Base-by-base conservation (phyloP, 2,888 invertebrate species). In the Saturnia pavonia region DNA sequence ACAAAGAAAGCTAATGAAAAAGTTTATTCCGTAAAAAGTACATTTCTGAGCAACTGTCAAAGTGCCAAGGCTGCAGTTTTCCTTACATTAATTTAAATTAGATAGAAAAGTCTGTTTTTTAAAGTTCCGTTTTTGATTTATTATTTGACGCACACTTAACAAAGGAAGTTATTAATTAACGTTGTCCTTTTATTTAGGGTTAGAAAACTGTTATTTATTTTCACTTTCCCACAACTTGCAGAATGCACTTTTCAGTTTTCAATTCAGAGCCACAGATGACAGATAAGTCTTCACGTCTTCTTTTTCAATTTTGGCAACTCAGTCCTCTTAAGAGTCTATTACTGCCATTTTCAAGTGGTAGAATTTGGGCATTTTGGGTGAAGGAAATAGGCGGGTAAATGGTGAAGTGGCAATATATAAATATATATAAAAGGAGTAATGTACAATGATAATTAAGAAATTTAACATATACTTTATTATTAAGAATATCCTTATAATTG, bases 11-110 rank as follows among this genome's bases (percentile, higher is more conserved):
- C 25, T 69, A 72, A 8, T 42, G 67, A 70, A 69, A 71, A 70
- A 67, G 67, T 69, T 70, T 70, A 70, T 79, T 78, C 71, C 71
- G 74, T 51, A 66, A 74, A 74, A 70, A 73, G 68, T 74, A 72
- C 72, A 74, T 73, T 69, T 74, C 73, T 72, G 72, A 63, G 51
- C 63, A 79, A 75, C 83, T 85, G 85, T 84, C 86, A 86, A 81
- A 80, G 67, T 78, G 72, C 74, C 80, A 79, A 82, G 79, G 82
- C 77, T 81, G 75, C 76, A 82, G 74, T 73, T 78, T 72, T 70
- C n/a, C n/a, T n/a, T n/a, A n/a, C n/a, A n/a, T n/a, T 22, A 51
- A 74, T 74, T 80, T 75, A 73, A 76, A 4, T 73, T 74, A 72
- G 19, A 54, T 22, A 22, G 22, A 54, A 54, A 9, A 60, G n/a